Evolutionary conservation across 2,797 vertebrate species (phyloP).

Genomic region (Cyprinella venusta): DNA sequence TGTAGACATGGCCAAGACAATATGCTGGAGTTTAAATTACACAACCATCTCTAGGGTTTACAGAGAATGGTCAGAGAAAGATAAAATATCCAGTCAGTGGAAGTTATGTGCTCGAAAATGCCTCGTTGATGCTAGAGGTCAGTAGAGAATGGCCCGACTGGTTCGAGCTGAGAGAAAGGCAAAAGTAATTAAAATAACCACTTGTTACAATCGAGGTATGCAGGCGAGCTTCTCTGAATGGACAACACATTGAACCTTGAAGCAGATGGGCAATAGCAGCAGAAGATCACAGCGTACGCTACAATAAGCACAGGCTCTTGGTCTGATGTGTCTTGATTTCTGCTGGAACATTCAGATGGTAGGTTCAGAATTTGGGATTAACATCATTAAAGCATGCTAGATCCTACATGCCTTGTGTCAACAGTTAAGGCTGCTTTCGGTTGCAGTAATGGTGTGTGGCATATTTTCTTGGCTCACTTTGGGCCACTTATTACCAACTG

Average conservation of each 20-base stretch:
- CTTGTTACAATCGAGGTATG: not conserved
- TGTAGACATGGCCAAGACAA: not conserved
- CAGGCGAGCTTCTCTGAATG: not conserved
- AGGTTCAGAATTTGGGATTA: not conserved
- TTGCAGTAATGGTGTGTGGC: too few species aligned
- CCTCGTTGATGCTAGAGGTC: constrained; percentile 50
- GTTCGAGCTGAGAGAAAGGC: not conserved
- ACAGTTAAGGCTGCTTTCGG: not conserved
- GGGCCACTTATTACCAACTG: too few species aligned
- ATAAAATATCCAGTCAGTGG: not conserved
- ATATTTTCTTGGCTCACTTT: too few species aligned
- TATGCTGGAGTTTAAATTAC: not conserved
- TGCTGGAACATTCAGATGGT: not conserved
- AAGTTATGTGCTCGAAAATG: constrained; percentile 27
- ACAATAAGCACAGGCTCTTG: not conserved
- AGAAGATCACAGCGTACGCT: not conserved
- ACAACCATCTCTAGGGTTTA: not conserved
- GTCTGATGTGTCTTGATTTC: not conserved
- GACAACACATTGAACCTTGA: not conserved
- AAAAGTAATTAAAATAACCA: not conserved
- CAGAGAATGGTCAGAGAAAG: not conserved
- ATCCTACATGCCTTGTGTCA: not conserved
- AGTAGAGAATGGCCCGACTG: constrained; percentile 41
- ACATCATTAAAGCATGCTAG: not conserved
- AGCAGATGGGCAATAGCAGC: not conserved